Evolutionary conservation across 2,888 invertebrate genomes (phyloP).

Genomic region (Hedychridium roseum): DNA sequence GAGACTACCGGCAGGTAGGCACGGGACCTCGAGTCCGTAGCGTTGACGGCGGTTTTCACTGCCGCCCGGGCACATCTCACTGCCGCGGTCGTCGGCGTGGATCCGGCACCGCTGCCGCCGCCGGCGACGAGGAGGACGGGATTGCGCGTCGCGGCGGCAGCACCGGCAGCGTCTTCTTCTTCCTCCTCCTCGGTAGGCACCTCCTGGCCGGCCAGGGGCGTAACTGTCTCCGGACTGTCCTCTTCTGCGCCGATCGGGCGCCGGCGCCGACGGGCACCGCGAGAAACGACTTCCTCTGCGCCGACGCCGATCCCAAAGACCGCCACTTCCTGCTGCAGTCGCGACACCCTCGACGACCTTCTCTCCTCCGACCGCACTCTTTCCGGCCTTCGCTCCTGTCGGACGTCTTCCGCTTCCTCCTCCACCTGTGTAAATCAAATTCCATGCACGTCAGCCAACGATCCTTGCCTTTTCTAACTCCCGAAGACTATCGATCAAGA

Average conservation of each 20-base stretch:
- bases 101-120: neutral
- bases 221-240: slow-evolving; percentile 27
- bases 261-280: slow-evolving; percentile 21
- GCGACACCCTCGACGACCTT: no score
- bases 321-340: no score
- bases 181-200: slow-evolving; percentile 16
- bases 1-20: slow-evolving; percentile 1
- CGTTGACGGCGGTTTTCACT: slow-evolving; percentile 18
- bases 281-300: slow-evolving; percentile 40
- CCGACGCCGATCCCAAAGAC: no score
- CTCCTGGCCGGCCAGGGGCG: slow-evolving; percentile 39
- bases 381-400: neutral
- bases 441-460: neutral
- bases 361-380: no score
- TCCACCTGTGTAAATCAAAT: neutral
- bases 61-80: slow-evolving; percentile 31
- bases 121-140: slow-evolving; percentile 20
- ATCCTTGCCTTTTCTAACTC: no score
- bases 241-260: slow-evolving; percentile 19
- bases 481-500: no score
- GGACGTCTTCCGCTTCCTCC: neutral
- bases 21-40: slow-evolving; percentile 6
- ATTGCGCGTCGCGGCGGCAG: slow-evolving; percentile 7
- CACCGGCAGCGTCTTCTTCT: neutral
- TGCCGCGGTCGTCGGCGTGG: slow-evolving; percentile 10